Evolutionary conservation across 2,113 vertebrate species (phyloP).

Genomic region (Rallus limicola): DNA sequence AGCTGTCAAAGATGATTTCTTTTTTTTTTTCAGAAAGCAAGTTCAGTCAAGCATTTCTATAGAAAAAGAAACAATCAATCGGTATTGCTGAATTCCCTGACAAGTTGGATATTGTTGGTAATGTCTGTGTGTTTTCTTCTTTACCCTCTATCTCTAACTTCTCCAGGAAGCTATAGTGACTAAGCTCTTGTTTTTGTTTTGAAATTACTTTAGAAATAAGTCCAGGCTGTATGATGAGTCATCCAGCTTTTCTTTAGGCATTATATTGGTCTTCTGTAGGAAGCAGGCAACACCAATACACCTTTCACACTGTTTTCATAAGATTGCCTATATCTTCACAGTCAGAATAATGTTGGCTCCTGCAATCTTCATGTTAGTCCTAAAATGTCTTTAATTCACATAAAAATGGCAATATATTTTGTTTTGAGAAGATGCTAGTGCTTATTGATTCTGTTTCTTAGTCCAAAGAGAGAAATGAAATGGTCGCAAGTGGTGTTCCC

Average conservation of each 20-base stretch:
- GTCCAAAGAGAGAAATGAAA: not conserved
- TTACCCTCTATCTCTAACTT: not conserved
- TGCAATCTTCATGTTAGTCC: not conserved
- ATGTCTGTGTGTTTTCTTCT: not conserved
- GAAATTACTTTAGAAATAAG: conserved; percentile 6
- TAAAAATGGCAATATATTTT: not conserved
- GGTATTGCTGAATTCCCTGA: not conserved
- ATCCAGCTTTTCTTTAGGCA: not conserved
- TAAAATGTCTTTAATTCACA: not conserved
- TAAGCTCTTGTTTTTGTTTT: conserved; percentile 6
- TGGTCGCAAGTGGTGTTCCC: too few relatives aligned
- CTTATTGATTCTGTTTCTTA: not conserved
- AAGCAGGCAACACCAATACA: not conserved
- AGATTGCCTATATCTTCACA: not conserved
- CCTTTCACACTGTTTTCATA: not conserved
- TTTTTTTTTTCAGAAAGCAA: not conserved
- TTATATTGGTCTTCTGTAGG: not conserved
- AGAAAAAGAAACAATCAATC: not conserved
- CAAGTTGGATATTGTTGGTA: not conserved
- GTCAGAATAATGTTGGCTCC: not conserved
- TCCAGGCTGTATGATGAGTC: conserved; percentile 6
- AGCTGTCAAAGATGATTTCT: not conserved
- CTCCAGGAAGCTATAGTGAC: not conserved
- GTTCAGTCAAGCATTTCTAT: not conserved
- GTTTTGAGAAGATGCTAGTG: not conserved